phyloP scores from a whole-genome alignment of 1,140 invertebrate genomes.

The Stegodyphus mimosarum region DNA sequence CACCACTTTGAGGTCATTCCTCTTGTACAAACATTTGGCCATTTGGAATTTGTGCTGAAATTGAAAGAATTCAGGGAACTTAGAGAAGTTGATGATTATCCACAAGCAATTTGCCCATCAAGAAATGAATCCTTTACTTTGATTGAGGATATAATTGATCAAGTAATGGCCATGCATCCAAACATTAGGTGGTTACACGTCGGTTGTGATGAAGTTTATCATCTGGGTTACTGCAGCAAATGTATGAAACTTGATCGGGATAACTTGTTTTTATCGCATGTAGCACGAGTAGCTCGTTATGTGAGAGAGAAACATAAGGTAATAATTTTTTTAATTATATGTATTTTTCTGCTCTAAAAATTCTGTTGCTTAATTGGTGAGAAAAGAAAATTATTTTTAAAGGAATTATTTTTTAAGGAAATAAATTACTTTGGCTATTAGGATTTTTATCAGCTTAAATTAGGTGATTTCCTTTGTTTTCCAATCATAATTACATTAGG shows the following conservation, averaged over 20 bases:
- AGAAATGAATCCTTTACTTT: conserved; percentile 78
- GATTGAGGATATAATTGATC: conserved; percentile 83
- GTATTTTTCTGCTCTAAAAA: too few relatives aligned
- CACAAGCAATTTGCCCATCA: conserved; percentile 87
- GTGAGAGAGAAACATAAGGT: conserved; percentile 67
- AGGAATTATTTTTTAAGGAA: neutral
- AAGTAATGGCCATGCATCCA: conserved; percentile 75
- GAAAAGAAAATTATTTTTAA: too few relatives aligned
- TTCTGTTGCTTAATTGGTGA: too few relatives aligned
- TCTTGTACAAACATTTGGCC: conserved; percentile 95
- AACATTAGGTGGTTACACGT: conserved; percentile 72
- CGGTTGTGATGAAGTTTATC: conserved; percentile 76
- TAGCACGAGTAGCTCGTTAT: conserved; percentile 70
- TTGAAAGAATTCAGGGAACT: conserved; percentile 79
- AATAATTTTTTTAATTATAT: neutral
- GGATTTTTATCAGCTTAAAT: too few relatives aligned
- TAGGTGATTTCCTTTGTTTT: too few relatives aligned
- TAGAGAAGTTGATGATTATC: conserved; percentile 80
- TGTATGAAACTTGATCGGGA: conserved; percentile 75
- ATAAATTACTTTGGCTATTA: neutral
- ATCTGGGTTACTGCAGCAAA: conserved; percentile 82
- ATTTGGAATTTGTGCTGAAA: conserved; percentile 91
- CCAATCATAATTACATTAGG: too few relatives aligned
- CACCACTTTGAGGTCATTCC: conserved; percentile 86
- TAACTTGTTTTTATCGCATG: conserved; percentile 78